phyloP scores from a whole-genome alignment of 2,113 vertebrate species.

The Turnix velox region DNA sequence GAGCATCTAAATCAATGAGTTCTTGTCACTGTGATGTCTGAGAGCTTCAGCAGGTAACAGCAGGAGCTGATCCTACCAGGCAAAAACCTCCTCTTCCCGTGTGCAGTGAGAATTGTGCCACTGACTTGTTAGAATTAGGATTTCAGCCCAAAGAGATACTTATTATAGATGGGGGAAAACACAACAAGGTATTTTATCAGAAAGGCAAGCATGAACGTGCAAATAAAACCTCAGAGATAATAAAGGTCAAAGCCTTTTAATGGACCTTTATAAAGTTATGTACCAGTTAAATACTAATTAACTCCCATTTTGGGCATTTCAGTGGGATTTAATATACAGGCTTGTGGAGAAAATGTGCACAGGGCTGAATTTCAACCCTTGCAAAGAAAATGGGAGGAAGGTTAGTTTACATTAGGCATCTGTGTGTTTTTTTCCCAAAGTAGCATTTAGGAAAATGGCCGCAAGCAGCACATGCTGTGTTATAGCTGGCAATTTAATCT shows the following conservation, averaged over 20 bases:
- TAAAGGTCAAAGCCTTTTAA: constrained; percentile 17
- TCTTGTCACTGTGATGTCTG: fast-evolving
- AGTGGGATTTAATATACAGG: not conserved
- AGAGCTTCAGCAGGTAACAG: not conserved
- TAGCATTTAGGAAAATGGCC: constrained; percentile 10
- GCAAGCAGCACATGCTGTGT: constrained; percentile 37
- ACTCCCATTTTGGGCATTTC: not conserved
- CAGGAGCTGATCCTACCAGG: not conserved
- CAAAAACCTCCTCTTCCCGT: not conserved
- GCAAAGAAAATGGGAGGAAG: not conserved
- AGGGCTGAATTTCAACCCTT: not conserved
- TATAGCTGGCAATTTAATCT: constrained; percentile 54
- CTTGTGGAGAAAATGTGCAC: not conserved
- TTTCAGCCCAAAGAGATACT: not conserved
- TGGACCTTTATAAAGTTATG: constrained; percentile 4
- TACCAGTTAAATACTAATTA: constrained; percentile 38
- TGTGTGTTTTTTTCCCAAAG: constrained; percentile 44
- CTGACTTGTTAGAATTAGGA: not conserved
- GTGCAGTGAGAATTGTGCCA: not conserved
- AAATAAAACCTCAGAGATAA: not conserved
- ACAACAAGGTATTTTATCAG: not conserved
- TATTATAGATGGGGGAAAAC: not conserved
- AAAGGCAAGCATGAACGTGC: not conserved
- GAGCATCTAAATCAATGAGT: not conserved
- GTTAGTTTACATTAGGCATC: constrained; percentile 26